A percentile compares a stretch with the other conserved stretches of the same genome.
phyloP scores from a whole-genome alignment of 2,888 invertebrate species.

The Tinea pellionella region DNA sequence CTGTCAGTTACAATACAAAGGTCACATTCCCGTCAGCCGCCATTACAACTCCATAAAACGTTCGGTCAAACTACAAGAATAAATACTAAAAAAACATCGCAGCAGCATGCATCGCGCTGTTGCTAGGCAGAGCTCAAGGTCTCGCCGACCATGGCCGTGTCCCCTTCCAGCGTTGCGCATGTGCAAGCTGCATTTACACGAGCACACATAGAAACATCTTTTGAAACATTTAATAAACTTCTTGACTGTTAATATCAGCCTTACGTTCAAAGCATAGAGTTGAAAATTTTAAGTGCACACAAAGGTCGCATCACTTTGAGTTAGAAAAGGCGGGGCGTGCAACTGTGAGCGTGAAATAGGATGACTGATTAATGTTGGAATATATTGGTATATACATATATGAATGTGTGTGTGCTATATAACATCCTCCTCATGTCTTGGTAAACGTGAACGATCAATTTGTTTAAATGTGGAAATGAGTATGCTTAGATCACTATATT shows the following conservation, averaged over 20 bases:
- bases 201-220: constrained; percentile 21
- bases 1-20: constrained; percentile 21
- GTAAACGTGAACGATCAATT: constrained; percentile 27
- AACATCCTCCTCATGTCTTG: not conserved
- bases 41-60: constrained; percentile 47
- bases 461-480: constrained; percentile 41
- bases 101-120: constrained; percentile 43
- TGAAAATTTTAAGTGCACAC: not conserved
- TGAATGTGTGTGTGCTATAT: not conserved
- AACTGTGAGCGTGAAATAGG: constrained; percentile 2
- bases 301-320: not conserved
- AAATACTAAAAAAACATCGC: not conserved
- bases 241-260: constrained; percentile 16
- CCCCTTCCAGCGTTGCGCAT: constrained; percentile 30
- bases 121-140: constrained; percentile 63
- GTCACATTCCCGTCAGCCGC: constrained; percentile 30
- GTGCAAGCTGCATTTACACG: constrained; percentile 54
- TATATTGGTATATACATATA: not conserved
- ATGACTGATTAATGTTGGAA: constrained; percentile 31
- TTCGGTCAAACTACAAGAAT: constrained; percentile 26
- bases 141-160: constrained; percentile 51
- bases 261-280: not conserved
- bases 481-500: too few species aligned
- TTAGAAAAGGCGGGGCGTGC: constrained; percentile 10
- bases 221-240: constrained; percentile 18